Evolutionary conservation across 2,888 invertebrate species (phyloP).

Genomic region (Leptothorax acervorum): DNA sequence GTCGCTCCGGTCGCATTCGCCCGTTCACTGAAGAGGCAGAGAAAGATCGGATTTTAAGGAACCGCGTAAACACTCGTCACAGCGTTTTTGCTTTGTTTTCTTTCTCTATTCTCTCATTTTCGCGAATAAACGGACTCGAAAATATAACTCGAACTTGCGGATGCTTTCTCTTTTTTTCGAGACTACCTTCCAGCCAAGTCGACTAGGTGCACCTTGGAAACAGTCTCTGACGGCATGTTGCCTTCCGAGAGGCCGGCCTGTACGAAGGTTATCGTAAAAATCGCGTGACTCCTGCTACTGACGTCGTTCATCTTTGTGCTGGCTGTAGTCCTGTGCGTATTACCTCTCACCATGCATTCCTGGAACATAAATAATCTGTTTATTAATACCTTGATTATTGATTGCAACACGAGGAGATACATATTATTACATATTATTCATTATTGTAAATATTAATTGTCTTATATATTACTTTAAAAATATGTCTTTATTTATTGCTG

Average conservation of each 20-base stretch:
- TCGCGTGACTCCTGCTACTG: conserved; percentile 96
- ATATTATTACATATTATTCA: not conserved
- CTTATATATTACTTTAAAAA: not conserved
- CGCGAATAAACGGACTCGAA: not conserved
- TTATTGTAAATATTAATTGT: not conserved
- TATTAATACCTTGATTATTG: not conserved
- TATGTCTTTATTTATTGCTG: not conserved
- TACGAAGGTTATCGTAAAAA: conserved; percentile 96
- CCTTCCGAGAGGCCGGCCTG: conserved; percentile 92
- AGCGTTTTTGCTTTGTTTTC: not conserved
- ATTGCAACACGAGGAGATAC: not conserved
- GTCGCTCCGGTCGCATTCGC: conserved; percentile 96
- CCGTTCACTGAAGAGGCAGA: conserved; percentile 89
- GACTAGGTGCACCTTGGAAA: conserved; percentile 95
- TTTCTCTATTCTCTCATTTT: conserved; percentile 32
- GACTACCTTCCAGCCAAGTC: conserved; percentile 94
- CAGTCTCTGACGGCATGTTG: conserved; percentile 95
- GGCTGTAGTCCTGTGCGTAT: conserved; percentile 94
- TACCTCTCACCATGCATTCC: conserved; percentile 93
- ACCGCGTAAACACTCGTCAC: not conserved
- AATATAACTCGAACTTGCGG: conserved; percentile 16
- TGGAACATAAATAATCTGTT: conserved; percentile 80
- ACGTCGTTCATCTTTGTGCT: conserved; percentile 97
- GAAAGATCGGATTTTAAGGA: conserved; percentile 1
- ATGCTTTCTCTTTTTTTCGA: conserved; percentile 26